Evolutionary conservation across 2,888 invertebrate species (phyloP).

Genomic region (Synergus umbraculus): DNA sequence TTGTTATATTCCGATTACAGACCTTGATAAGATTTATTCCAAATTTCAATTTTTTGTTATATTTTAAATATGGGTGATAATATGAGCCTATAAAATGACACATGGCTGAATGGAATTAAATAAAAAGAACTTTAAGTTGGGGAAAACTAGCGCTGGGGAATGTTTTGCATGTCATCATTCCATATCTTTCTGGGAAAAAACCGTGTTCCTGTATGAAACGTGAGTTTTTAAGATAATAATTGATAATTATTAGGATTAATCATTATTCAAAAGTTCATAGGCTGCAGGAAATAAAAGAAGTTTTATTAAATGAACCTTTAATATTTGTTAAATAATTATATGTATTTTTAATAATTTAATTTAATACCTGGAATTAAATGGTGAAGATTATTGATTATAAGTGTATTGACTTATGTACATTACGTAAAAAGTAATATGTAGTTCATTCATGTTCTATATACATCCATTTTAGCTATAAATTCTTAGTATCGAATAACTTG

Average conservation of each 20-base stretch:
- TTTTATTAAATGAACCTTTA: no score
- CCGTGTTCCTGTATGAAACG: neutral
- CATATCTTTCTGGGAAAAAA: neutral
- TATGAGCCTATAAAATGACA: neutral
- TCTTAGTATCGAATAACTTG: neutral
- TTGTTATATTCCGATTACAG: no score
- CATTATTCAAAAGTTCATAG: neutral
- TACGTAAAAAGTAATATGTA: neutral
- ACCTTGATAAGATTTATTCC: neutral
- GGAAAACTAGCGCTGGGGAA: neutral
- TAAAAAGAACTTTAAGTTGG: neutral
- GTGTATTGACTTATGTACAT: neutral
- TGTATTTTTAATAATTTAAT: no score
- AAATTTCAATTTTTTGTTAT: neutral
- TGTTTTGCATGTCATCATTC: neutral
- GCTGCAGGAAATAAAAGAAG: no score
- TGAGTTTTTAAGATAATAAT: neutral
- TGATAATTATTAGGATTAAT: no score
- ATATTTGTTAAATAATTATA: no score
- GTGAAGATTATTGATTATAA: neutral
- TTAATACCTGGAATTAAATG: no score
- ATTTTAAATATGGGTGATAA: neutral
- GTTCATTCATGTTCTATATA: conserved; percentile 6
- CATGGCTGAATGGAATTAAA: neutral
- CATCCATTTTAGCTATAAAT: neutral